phyloP scores from a whole-genome alignment of 2,113 vertebrate genomes.

The Heterotilapia buettikoferi region DNA sequence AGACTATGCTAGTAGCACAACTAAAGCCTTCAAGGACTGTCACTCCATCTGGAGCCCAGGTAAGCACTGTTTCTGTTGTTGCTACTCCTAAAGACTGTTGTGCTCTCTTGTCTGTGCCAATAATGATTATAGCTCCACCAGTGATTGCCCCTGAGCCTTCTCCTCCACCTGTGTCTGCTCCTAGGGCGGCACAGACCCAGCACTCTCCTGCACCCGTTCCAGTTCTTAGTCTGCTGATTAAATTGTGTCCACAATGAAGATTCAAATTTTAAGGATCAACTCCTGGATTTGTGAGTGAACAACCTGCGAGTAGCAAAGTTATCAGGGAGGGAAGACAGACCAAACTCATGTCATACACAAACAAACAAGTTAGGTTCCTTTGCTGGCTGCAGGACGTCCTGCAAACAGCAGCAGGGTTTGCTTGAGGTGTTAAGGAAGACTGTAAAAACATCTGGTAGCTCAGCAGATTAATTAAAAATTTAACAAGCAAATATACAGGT shows the following conservation, averaged over 20 bases:
- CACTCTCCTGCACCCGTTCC: background rate
- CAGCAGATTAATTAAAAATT: background rate
- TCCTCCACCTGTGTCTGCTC: background rate
- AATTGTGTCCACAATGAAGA: background rate
- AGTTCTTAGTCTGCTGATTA: background rate
- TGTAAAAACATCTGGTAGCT: background rate
- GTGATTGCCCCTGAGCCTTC: background rate
- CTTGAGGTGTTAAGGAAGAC: background rate
- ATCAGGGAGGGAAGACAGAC: background rate
- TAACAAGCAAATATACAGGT: background rate
- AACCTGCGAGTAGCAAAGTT: background rate
- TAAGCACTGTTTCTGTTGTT: background rate
- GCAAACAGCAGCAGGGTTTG: background rate
- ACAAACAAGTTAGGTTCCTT: background rate
- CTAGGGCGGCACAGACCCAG: accelerated
- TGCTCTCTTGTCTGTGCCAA: background rate
- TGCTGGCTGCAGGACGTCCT: background rate
- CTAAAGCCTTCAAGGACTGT: background rate
- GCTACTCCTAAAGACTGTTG: background rate
- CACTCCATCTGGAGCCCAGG: background rate
- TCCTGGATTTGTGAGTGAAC: background rate
- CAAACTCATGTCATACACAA: background rate
- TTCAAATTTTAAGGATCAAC: background rate
- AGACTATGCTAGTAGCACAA: background rate
- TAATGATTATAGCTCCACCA: background rate